phyloP scores from a whole-genome alignment of 1,140 invertebrate genomes.

The Coelopa frigida region DNA sequence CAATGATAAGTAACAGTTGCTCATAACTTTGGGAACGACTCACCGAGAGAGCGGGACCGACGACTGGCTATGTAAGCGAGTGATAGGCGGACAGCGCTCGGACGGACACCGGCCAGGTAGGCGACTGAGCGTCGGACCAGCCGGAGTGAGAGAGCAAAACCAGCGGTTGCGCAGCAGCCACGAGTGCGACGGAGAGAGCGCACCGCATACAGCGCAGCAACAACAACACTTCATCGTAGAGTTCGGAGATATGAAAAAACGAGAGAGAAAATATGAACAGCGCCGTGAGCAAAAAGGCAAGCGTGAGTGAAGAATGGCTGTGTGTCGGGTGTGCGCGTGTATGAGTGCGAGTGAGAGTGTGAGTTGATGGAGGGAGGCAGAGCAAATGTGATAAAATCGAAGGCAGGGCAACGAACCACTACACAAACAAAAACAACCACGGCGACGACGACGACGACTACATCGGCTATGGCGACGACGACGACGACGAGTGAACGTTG shows the following conservation, averaged over 20 bases:
- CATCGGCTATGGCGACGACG: background rate
- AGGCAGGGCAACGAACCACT: conserved; percentile 1
- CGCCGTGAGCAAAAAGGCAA: conserved; percentile 33
- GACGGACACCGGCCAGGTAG: too few relatives aligned
- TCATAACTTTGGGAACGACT: too few relatives aligned
- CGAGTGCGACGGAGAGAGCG: background rate
- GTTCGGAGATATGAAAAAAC: conserved; percentile 1
- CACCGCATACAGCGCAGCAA: background rate
- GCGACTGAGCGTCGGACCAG: too few relatives aligned
- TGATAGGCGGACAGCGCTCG: too few relatives aligned
- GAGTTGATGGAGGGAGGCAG: background rate
- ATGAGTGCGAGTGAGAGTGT: conserved; percentile 10
- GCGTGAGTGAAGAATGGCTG: conserved; percentile 6
- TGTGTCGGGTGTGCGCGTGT: conserved; percentile 20
- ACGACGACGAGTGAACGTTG: background rate
- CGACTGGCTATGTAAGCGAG: too few relatives aligned
- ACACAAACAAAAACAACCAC: background rate
- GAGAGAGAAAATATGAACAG: conserved; percentile 36
- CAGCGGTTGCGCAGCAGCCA: background rate
- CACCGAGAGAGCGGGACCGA: too few relatives aligned
- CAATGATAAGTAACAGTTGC: too few relatives aligned
- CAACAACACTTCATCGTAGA: too few relatives aligned
- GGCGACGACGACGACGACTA: background rate
- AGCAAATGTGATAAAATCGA: conserved; percentile 8
- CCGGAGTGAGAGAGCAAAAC: too few relatives aligned